Conservation (phyloP, 1,140 invertebrate species). For the Oncopodura yosiiana region DNA sequence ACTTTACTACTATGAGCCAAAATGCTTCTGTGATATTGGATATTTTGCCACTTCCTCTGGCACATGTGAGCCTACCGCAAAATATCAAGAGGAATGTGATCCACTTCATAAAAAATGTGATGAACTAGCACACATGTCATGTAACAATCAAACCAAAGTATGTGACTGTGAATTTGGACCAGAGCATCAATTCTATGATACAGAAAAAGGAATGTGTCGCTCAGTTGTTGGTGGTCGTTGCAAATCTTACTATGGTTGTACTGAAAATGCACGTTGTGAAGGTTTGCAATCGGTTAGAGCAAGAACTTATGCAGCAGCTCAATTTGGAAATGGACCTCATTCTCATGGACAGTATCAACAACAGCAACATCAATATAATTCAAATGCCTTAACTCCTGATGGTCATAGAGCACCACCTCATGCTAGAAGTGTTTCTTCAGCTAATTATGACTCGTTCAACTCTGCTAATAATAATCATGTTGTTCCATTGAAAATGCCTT, state of each 20-base stretch:
- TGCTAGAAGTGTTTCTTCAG: no score
- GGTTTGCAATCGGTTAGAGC: conserved; percentile 12
- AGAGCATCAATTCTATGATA: conserved; percentile 13
- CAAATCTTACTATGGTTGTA: conserved; percentile 7
- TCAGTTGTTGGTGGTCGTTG: conserved; percentile 7
- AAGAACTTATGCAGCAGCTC: conserved; percentile 4
- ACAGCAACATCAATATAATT: no score
- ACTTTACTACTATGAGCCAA: conserved; percentile 19
- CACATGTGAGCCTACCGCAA: conserved; percentile 9
- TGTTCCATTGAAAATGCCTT: background rate
- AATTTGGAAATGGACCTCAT: no score
- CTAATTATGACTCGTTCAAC: background rate
- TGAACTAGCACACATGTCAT: conserved; percentile 5
- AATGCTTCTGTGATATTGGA: conserved; percentile 18
- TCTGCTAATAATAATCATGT: background rate
- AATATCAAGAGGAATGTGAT: conserved; percentile 6
- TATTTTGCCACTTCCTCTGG: conserved; percentile 4
- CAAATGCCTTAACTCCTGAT: no score
- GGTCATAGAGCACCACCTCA: no score
- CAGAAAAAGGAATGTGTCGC: conserved; percentile 5
- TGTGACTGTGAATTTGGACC: conserved; percentile 18
- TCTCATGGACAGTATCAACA: no score
- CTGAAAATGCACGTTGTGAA: conserved; percentile 14
- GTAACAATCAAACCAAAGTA: background rate
- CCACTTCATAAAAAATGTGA: conserved; percentile 12